phyloP scores from a whole-genome alignment of 1,140 invertebrate species.

The Palaemon carinicauda region DNA sequence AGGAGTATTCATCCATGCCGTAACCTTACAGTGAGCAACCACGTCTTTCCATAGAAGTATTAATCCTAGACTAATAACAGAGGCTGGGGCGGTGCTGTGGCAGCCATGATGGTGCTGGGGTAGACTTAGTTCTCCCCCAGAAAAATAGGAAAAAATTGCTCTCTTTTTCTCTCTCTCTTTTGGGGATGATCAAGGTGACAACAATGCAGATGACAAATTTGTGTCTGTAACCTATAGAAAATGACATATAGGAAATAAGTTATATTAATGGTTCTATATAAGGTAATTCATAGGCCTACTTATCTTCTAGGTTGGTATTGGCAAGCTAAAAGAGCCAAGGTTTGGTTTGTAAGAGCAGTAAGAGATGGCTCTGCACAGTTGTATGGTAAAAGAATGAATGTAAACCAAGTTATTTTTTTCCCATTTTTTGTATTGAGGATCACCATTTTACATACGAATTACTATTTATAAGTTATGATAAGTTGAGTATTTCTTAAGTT shows the following conservation, averaged over 20 bases:
- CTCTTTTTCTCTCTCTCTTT: background rate
- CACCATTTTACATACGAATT: slow-evolving; percentile 49
- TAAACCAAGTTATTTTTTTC: slow-evolving; percentile 21
- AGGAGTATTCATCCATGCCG: slow-evolving; percentile 44
- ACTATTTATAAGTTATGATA: slow-evolving; percentile 47
- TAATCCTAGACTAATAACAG: slow-evolving; percentile 37
- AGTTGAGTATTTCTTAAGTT: slow-evolving; percentile 35
- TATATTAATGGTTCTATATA: slow-evolving; percentile 56
- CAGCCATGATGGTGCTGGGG: slow-evolving; percentile 44
- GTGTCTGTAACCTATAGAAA: slow-evolving; percentile 54
- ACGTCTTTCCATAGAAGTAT: slow-evolving; percentile 57
- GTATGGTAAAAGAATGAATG: slow-evolving; percentile 40
- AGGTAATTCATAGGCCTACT: slow-evolving; percentile 53
- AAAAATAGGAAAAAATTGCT: background rate
- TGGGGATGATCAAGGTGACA: slow-evolving; percentile 18
- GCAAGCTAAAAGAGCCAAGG: slow-evolving; percentile 48
- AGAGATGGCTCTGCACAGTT: slow-evolving; percentile 47
- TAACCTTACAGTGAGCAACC: slow-evolving; percentile 37
- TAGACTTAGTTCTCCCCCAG: background rate
- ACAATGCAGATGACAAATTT: slow-evolving; percentile 43
- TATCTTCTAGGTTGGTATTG: slow-evolving; percentile 52
- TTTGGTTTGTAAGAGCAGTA: slow-evolving; percentile 41
- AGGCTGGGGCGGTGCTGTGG: slow-evolving; percentile 48
- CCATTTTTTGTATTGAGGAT: slow-evolving; percentile 30
- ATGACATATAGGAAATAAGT: slow-evolving; percentile 53